Evolutionary conservation across 2,888 invertebrate species (phyloP), one percentile per base, ranked within the genome.

Genomic region (Rugalucina vietnamica): DNA sequence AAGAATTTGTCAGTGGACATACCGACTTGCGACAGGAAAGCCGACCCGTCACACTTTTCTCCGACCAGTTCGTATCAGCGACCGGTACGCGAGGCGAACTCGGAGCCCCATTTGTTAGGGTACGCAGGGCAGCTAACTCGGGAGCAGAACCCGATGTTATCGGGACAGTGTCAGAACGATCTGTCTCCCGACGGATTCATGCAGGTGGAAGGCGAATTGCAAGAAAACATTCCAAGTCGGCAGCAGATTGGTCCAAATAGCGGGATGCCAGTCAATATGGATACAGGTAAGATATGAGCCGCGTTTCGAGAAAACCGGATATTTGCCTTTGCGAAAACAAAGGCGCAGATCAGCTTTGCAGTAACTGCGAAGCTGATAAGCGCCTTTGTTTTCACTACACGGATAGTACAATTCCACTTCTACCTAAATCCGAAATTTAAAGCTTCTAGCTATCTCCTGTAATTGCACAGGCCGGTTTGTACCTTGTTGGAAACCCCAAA

Each of bases 251-350:
- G 72, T 2, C 71, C 72, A 50, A 57, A n/a, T n/a, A n/a, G 32
- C 37, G n/a, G 70, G 73, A 49, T 72, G 37, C 76, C 79, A n/a
- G 79, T 90, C 37, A 91, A 91, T 72, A 93, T 93, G 93, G 93
- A 93, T 57, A 93, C 93, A 86, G 93, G 93, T 93, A 79, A 72
- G 34, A n/a, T n/a, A n/a, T n/a, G n/a, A n/a, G n/a, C n/a, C n/a
- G n/a, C n/a, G n/a, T n/a, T n/a, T n/a, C n/a, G n/a, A n/a, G n/a
- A n/a, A n/a, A n/a, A n/a, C n/a, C n/a, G n/a, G n/a, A n/a, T n/a
- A n/a, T n/a, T n/a, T n/a, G n/a, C n/a, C n/a, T n/a, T n/a, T n/a
- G n/a, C n/a, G n/a, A n/a, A n/a, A n/a, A n/a, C n/a, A n/a, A n/a
- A n/a, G n/a, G n/a, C n/a, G n/a, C n/a, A n/a, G n/a, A n/a, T n/a